These are phyloP conservation scores for Apostichopus parvimensis DNA, from an alignment of 35 echinoderm and acorn worm species.

Conservation along the genomic window DNA sequence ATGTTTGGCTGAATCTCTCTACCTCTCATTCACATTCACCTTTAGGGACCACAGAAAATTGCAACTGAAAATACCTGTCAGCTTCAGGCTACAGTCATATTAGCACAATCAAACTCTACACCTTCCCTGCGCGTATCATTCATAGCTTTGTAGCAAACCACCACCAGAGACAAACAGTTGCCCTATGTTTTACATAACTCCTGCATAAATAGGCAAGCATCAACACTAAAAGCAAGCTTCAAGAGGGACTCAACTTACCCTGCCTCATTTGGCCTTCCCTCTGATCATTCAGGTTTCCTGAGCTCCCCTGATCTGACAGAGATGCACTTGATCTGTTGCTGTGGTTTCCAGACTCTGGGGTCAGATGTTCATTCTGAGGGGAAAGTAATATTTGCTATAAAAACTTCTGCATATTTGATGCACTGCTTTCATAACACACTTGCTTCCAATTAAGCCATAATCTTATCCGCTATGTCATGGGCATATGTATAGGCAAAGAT, in stretches of 20 bases:
- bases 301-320: constrained; percentile 27
- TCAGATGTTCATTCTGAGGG: constrained; percentile 48
- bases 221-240: background rate
- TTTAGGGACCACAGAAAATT: no score
- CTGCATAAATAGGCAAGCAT: background rate
- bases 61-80: no score
- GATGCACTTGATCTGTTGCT: constrained; percentile 51
- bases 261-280: constrained; percentile 19
- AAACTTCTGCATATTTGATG: background rate
- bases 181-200: background rate
- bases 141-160: no score
- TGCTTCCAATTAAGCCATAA: no score
- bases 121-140: no score
- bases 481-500: no score
- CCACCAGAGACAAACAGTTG: background rate
- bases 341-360: constrained; percentile 56
- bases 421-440: no score
- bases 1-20: no score
- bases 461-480: no score
- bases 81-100: no score
- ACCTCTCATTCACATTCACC: no score
- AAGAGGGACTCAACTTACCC: constrained; percentile 13
- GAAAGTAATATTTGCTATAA: background rate
- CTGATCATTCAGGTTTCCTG: constrained; percentile 21
- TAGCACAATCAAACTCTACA: no score